These are phyloP conservation scores for Cataglyphis livida DNA, from an alignment of 2,888 invertebrate species.

Conservation along the genomic window DNA sequence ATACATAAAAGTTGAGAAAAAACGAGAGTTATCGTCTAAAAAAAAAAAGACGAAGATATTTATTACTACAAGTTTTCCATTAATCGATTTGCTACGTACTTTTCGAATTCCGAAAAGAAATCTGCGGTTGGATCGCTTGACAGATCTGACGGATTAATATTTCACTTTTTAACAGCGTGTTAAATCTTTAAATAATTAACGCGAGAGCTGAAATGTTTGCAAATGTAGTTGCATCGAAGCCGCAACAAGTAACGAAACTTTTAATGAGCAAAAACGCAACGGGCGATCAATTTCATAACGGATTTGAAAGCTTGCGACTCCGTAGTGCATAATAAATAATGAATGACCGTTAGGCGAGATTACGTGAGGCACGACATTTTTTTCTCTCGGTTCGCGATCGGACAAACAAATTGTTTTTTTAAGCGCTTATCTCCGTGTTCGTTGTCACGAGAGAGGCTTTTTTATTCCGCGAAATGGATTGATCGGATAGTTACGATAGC, in stretches of 20 bases:
- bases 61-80: neutral
- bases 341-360: constrained; percentile 9
- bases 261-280: constrained; percentile 35
- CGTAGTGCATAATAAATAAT: constrained; percentile 11
- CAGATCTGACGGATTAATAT: constrained; percentile 34
- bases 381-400: neutral
- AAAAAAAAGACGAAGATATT: neutral
- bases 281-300: constrained; percentile 15
- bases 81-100: constrained; percentile 1
- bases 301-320: constrained; percentile 34
- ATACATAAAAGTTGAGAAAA: neutral
- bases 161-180: constrained; percentile 45
- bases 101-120: neutral
- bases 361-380: constrained; percentile 19
- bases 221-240: constrained; percentile 10
- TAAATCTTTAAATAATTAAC: constrained; percentile 5
- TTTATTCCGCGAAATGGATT: neutral
- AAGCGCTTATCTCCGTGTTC: neutral
- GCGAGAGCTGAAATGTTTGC: constrained; percentile 38
- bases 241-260: constrained; percentile 30
- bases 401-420: constrained; percentile 4
- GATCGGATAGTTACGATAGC: neutral
- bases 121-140: constrained; percentile 6
- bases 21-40: neutral
- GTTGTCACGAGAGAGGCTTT: neutral